Evolutionary conservation across 2,113 vertebrate species (phyloP).

Genomic region (Suricata suricatta): DNA sequence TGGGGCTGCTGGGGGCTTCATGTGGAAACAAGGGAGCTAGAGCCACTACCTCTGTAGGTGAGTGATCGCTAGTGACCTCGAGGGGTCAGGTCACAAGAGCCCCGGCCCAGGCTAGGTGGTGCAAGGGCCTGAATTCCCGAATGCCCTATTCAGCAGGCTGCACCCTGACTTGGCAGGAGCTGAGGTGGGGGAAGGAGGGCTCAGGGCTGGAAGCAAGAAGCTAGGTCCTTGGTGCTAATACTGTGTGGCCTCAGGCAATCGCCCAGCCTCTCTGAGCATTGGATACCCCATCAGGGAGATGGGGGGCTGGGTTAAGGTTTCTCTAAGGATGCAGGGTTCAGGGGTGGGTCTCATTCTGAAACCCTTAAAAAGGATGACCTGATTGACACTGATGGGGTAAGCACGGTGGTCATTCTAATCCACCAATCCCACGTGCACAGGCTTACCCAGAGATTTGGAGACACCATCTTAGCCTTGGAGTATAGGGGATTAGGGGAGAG

Average conservation of each 20-base stretch:
- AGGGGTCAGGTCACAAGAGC: neutral
- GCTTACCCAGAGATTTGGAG: neutral
- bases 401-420: neutral
- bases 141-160: neutral
- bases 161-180: neutral
- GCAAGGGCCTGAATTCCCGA: neutral
- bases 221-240: neutral
- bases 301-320: neutral
- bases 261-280: neutral
- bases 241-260: no score
- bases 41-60: neutral
- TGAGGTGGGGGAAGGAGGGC: neutral
- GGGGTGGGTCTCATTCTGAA: neutral
- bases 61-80: neutral
- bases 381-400: neutral
- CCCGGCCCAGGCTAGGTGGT: neutral
- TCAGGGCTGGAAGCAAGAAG: neutral
- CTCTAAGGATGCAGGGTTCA: neutral
- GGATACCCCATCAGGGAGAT: neutral
- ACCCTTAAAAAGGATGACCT: neutral
- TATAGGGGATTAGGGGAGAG: fast-evolving
- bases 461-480: neutral
- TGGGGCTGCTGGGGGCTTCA: neutral
- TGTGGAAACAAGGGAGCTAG: neutral
- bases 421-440: neutral